Evolutionary conservation across 2,888 invertebrate genomes (phyloP).

Genomic region (Drosophila eohydei): DNA sequence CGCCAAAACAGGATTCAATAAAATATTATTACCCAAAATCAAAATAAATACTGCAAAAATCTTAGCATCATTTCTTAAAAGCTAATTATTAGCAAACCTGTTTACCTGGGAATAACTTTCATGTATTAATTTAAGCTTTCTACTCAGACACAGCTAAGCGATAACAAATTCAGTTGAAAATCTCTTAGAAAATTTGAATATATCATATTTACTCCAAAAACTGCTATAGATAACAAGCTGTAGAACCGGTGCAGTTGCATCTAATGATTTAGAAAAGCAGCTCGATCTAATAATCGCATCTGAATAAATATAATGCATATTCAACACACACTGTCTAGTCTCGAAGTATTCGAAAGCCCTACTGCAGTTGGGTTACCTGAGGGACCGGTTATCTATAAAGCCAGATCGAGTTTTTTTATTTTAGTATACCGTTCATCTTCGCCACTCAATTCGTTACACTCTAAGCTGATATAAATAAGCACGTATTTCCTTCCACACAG

Average conservation of each 20-base stretch:
- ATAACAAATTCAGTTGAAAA: neutral
- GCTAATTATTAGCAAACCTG: conserved; percentile 4
- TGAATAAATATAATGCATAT: conserved; percentile 17
- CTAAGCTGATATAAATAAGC: conserved; percentile 58
- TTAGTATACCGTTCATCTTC: conserved; percentile 8
- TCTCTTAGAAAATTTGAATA: neutral
- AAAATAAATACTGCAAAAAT: neutral
- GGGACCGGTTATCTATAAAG: conserved; percentile 32
- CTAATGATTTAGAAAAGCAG: conserved; percentile 8
- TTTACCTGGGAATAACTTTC: neutral
- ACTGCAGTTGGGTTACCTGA: conserved; percentile 6
- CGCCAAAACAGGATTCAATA: conserved; percentile 2
- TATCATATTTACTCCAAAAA: neutral
- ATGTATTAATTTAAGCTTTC: neutral
- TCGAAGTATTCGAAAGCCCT: conserved; percentile 7
- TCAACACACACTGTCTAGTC: neutral
- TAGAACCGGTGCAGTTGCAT: conserved; percentile 6
- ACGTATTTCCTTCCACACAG: conserved; percentile 32
- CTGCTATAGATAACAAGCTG: neutral
- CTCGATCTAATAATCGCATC: conserved; percentile 2
- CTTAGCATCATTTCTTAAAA: neutral
- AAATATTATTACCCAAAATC: neutral
- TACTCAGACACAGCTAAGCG: neutral
- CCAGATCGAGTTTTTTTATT: conserved; percentile 26
- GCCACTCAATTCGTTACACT: conserved; percentile 5